Base-by-base conservation (phyloP, 2,888 invertebrate species). In the Julus scanicus region DNA sequence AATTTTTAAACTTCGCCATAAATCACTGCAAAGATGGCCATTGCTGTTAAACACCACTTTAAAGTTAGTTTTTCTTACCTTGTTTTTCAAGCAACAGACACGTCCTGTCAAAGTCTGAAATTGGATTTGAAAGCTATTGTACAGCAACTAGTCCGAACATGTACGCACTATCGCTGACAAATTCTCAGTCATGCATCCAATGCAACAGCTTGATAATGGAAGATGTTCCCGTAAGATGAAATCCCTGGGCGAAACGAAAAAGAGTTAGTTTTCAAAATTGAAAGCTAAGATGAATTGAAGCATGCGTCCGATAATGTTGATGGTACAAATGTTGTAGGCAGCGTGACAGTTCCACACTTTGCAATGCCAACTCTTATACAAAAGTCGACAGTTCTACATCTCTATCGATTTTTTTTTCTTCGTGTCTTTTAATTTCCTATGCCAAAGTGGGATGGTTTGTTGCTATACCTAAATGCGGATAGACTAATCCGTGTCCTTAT, bases 311-410 rank as follows among this genome's bases (percentile, higher is more conserved):
- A 80, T 37, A 37, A 80, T 20, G 71, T 71, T 29, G 71, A 71
- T 71, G 71, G 80, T 37, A 9, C 37, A 80, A 80, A 37, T 80
- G 80, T 13, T 80, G 80, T 37, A 37, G 37, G 11, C 80, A 80
- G 80, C 37, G 80, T 80, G 80, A 80, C 80, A 80, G 13, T 29
- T 9, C 20, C 80, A 80, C 80, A 80, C 80, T 80, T 80, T 80
- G 29, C 80, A 80, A 80, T 80, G 80, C 80, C 80, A 80, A 80
- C 37, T 80, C 13, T 80, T 80, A 80, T 80, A 80, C 29, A 80
- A 80, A 71, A 80, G 80, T 80, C 80, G 80, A 80, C 80, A 80
- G 80, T 80, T 80, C 80, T 80, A 80, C 37, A 80, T 20, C 80
- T 80, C 29, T 80, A 80, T 80, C 80, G 80, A 80, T 80, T 80